Base-by-base conservation (phyloP, 2,797 vertebrate species). In the Setipinna tenuifilis region DNA sequence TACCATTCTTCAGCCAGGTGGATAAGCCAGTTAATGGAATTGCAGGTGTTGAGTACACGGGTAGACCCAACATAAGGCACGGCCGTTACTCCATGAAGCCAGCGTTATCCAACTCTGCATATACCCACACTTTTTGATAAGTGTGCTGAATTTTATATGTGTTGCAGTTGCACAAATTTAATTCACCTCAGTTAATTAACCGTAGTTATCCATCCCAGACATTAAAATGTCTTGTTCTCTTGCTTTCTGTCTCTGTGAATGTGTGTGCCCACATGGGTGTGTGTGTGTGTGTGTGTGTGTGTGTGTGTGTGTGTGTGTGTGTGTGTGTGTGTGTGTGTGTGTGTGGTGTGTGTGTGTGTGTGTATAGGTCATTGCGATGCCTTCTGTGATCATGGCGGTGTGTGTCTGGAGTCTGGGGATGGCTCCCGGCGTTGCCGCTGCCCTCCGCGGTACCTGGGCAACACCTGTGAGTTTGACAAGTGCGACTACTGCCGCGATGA, bases 351-450 rank as follows among this genome's bases (percentile, higher is more conserved):
- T 71, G 12, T 68, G 65, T 71, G 12, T 35, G 68, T 90, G 61
- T 85, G 86, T 81, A 6, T 92, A 99, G 98, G 96, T 71, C 94
- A 95, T 84, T 99, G 98, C 90, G 96, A 96, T 0, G 94, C 94
- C 87, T 95, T 96, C 91, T 99, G 98, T 21, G 94, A 96, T 90
- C 97, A 98, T 0, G 91, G 92, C 0, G 98, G 98, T 0, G 94
- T 95, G 0, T 99, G 98, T 92, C 95, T 97, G 31, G 95, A 96
- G 94, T 94, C 93, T 0, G 89, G 93, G 1, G 93, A 93, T 0
- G 96, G 96, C 17, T 84, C 92, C 82, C 96, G 95, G 84, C 95
- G 94, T 82, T 99, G 98, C 88, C 97, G 95, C 90, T 99, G 98
- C 89, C 92, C 93, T 0, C 92, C 95, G 0, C 95, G 96, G 83